Base-by-base conservation (phyloP, 2,888 invertebrate genomes). In the Euplagia quadripunctaria region DNA sequence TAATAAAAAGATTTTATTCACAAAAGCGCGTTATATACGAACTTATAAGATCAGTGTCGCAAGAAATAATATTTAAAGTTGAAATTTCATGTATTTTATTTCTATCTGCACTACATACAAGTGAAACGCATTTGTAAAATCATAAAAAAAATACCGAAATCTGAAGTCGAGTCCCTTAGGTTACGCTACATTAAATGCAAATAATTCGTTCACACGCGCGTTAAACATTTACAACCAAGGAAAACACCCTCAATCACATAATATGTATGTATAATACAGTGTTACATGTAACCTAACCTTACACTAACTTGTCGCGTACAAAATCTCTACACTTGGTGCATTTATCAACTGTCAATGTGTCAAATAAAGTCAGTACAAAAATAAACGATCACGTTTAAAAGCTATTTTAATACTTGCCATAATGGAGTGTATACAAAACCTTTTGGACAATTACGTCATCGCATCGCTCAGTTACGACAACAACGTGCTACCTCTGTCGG, bases 291-390 rank as follows among this genome's bases (percentile, higher is more conserved):
- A 69, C 79, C 88, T 90, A 87, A 61, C 65, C 87, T 90, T 91
- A 92, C 70, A 71, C 86, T 92, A 92, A 76, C 77, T 85, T 82
- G 64, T 85, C 86, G 87, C 89, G 85, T 91, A 91, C 88, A 91
- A 91, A 88, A 78, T 81, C 72, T 84, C 90, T 92, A 93, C 90
- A 90, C 87, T 91, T 89, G 91, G 91, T 93, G 92, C 91, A 87
- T 88, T 61, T 84, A 82, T 85, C 81, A 80, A 84, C 84, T 86
- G 84, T 85, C 80, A 82, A 79, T 83, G 85, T 83, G 79, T 83
- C 84, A 90, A 91, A 86, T 80, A 89, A 92, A 87, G 82, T 86
- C 82, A 78, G 81, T 94, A 94, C 88, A 94, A 94, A 94, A 94
- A 94, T 94, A 94, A 94, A 91, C 87, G 79, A 86, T 89, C 87